phyloP scores from a whole-genome alignment of 2,113 vertebrate species.

The Platycercus adscitus region DNA sequence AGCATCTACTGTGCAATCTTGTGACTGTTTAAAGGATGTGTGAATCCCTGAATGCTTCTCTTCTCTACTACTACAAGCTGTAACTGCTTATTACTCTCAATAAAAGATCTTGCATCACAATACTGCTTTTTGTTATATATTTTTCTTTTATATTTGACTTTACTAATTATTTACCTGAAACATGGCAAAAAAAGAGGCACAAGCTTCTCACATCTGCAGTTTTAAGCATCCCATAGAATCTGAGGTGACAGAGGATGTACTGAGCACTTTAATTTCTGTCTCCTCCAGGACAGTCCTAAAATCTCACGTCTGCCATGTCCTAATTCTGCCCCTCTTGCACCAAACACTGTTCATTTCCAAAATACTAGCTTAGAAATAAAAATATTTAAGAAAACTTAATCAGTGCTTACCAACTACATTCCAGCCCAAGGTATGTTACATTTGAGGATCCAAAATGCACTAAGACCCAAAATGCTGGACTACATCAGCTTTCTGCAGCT shows the following conservation, averaged over 20 bases:
- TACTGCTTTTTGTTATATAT: not conserved
- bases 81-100: not conserved
- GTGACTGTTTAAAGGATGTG: not conserved
- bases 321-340: not conserved
- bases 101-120: slow-evolving; percentile 31
- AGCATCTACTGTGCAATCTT: not conserved
- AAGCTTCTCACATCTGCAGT: not conserved
- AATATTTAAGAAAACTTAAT: not conserved
- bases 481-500: not conserved
- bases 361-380: not conserved
- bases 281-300: not conserved
- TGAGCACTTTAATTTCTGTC: not conserved
- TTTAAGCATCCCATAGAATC: not conserved
- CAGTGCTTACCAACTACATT: not conserved
- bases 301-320: fast-evolving
- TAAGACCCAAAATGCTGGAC: not conserved
- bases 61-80: not conserved
- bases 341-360: not conserved
- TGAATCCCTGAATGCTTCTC: not conserved
- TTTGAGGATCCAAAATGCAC: not conserved
- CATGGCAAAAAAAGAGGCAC: fast-evolving
- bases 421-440: not conserved
- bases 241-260: not conserved
- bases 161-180: not conserved
- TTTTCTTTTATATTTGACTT: not conserved